Base-by-base conservation (phyloP, 2,113 vertebrate genomes). In the Leptobrachium ailaonicum region DNA sequence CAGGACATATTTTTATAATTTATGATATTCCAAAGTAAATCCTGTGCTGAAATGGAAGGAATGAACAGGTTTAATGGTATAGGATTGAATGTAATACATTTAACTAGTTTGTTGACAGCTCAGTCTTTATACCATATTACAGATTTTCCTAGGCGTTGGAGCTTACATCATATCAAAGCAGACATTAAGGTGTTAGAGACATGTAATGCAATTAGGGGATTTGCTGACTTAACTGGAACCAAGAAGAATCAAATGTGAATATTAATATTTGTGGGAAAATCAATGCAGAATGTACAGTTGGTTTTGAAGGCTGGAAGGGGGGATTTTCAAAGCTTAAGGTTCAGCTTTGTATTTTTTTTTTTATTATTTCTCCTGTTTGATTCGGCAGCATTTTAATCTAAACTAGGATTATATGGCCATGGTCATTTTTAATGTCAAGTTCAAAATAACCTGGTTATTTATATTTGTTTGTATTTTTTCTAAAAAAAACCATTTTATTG, bases 271-370 rank as follows among this genome's bases (percentile, higher is more conserved):
- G 74, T 60, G 77, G 43, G 62, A 73, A 82, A 79, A 87, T 87
- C 85, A 76, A 80, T 76, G 62, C 12, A 44, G 14, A 58, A 50
- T 53, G 42, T 13, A 77, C 64, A 68, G 68, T 1, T 64, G 42
- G 73, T 81, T 83, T 88, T 83, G 86, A 83, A 77, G 82, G 84
- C 86, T 87, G 80, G 83, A 68, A 83, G 78, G 77, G 64, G 84
- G 73, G 54, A 84, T 83, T 86, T 82, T 69, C 44, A 76, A 11
- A 70, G 72, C 66, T 83, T 70, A 54, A 0, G n/a, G n/a, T 79
- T 85, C 63, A 62, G 56, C 78, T 80, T 71, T 73, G 2, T 42
- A 58, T 56, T 74, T 41, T 74, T 44, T 44, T 71, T n/a, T 32
- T 81, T 68, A 76, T 0, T 0, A 71, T 60, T 66, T 50, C 66